Evolutionary conservation across 2,113 vertebrate genomes (phyloP).

Genomic region (Triplophysa siluroides): DNA sequence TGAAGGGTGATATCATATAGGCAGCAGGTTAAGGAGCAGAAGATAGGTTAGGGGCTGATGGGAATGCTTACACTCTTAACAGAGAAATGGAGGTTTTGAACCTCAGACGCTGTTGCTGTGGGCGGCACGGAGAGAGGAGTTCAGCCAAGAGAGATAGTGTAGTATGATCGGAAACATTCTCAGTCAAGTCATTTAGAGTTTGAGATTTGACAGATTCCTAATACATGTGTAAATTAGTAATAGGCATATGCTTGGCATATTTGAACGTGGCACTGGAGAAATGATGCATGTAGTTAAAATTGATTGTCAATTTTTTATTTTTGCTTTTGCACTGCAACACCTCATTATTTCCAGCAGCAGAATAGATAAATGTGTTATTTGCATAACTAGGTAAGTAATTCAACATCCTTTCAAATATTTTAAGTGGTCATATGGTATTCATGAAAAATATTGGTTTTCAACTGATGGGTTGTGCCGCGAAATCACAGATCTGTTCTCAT

Average conservation of each 20-base stretch:
- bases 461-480: too few relatives aligned
- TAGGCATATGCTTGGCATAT: constrained; percentile 42
- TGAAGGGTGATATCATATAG: constrained; percentile 14
- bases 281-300: constrained; percentile 29
- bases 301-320: constrained; percentile 33
- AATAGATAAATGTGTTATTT: constrained; percentile 42
- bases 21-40: constrained; percentile 16
- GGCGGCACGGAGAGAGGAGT: background rate
- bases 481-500: too few relatives aligned
- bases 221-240: constrained; percentile 54
- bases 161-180: constrained; percentile 26
- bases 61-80: constrained; percentile 1
- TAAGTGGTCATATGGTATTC: background rate
- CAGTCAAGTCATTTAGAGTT: constrained; percentile 24
- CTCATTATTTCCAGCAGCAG: constrained; percentile 27
- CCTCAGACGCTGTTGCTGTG: constrained; percentile 5
- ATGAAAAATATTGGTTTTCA: background rate
- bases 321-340: constrained; percentile 41
- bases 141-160: constrained; percentile 1
- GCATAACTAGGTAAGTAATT: constrained; percentile 39
- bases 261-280: constrained; percentile 46
- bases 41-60: background rate
- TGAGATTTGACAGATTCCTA: constrained; percentile 43
- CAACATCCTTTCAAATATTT: constrained; percentile 4
- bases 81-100: constrained; percentile 14